A percentile compares a stretch with the other conserved stretches of the same genome.
These are phyloP conservation scores for Alviniconcha marisindica DNA, from an alignment of 1,140 invertebrate species.

Conservation along the genomic window DNA sequence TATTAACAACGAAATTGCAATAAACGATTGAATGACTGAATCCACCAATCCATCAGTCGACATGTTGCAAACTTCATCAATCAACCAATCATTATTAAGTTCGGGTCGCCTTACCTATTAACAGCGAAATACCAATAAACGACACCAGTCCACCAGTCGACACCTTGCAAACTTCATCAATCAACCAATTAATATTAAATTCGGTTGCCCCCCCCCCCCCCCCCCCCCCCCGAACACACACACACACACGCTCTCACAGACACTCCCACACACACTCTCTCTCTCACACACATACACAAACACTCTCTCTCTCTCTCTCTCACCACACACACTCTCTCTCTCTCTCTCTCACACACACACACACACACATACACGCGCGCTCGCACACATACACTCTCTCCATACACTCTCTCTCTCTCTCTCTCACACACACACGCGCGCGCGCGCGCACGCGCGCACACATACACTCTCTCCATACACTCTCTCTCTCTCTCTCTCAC, in stretches of 20 bases:
- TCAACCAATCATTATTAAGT: too few relatives aligned
- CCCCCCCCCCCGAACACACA: conserved; percentile 1
- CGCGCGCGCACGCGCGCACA: not conserved
- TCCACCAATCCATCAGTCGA: too few relatives aligned
- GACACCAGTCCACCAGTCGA: too few relatives aligned
- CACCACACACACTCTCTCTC: not conserved
- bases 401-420: not conserved
- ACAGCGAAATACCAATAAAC: too few relatives aligned
- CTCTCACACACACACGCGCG: not conserved
- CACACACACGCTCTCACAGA: conserved; percentile 31
- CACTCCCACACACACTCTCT: conserved; percentile 20
- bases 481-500: too few relatives aligned
- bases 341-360: not conserved
- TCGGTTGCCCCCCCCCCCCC: not conserved
- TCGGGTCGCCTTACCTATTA: too few relatives aligned
- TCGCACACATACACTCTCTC: not conserved
- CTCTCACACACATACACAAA: conserved; percentile 36
- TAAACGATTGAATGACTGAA: too few relatives aligned
- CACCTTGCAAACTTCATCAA: too few relatives aligned
- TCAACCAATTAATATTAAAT: too few relatives aligned
- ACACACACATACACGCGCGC: not conserved
- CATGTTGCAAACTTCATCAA: too few relatives aligned
- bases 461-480: too few relatives aligned
- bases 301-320: conserved; percentile 1
- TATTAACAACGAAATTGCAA: too few relatives aligned